These are phyloP conservation scores for Larimichthys crocea DNA, from an alignment of 2,113 vertebrate genomes.

Conservation along the genomic window DNA sequence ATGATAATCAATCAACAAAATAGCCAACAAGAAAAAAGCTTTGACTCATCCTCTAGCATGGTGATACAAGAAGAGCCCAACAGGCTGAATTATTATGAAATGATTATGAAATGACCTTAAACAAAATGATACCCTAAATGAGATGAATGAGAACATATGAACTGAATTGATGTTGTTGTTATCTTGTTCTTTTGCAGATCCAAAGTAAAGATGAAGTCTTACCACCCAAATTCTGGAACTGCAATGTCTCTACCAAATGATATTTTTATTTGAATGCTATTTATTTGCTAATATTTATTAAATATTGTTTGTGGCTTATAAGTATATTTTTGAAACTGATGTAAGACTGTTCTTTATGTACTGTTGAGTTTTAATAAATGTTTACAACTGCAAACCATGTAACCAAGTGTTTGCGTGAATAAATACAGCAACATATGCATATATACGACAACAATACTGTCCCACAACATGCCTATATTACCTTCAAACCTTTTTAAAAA, in stretches of 20 bases:
- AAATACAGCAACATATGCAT: too few relatives aligned
- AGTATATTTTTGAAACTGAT: slow-evolving; percentile 63
- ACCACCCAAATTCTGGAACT: slow-evolving; percentile 57
- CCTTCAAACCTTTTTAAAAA: too few relatives aligned
- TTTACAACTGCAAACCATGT: slow-evolving; percentile 65
- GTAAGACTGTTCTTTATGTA: slow-evolving; percentile 53
- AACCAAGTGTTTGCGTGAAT: background rate
- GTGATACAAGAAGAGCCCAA: background rate
- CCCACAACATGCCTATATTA: background rate
- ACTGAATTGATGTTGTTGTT: background rate
- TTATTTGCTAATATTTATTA: slow-evolving; percentile 85
- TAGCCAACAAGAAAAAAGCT: background rate
- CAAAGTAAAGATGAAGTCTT: slow-evolving; percentile 82
- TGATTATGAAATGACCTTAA: background rate
- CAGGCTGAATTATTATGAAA: too few relatives aligned
- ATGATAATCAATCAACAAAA: too few relatives aligned
- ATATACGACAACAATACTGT: background rate
- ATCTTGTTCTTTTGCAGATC: slow-evolving; percentile 71
- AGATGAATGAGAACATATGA: background rate
- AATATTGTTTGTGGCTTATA: slow-evolving; percentile 52
- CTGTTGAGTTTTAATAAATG: slow-evolving; percentile 79
- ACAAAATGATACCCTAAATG: background rate
- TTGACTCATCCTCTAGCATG: background rate
- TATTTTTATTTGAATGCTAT: slow-evolving; percentile 74
- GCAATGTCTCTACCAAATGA: slow-evolving; percentile 51